phyloP scores from a whole-genome alignment of 2,113 vertebrate genomes.

The Saguinus midas region DNA sequence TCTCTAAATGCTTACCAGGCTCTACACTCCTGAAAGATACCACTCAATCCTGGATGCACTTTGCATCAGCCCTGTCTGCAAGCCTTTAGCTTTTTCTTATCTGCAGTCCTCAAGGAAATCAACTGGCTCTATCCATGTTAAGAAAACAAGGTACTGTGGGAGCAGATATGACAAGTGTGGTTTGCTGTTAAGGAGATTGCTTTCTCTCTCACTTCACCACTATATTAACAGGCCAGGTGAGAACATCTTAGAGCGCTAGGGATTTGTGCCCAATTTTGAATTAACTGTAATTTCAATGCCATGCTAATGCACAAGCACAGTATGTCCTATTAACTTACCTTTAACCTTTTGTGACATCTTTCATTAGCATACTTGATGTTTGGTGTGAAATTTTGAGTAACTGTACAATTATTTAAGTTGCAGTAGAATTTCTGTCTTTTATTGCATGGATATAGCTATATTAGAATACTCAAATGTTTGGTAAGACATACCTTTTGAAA shows the following conservation, averaged over 20 bases:
- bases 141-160: conserved; percentile 51
- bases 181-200: not conserved
- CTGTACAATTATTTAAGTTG: not conserved
- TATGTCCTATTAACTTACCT: conserved; percentile 42
- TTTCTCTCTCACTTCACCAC: not conserved
- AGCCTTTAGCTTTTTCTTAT: conserved; percentile 72
- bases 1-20: conserved; percentile 77
- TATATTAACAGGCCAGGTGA: not conserved
- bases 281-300: not conserved
- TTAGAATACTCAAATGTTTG: not conserved
- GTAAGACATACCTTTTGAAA: not conserved
- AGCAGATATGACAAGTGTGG: not conserved
- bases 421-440: not conserved
- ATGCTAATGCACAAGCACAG: not conserved
- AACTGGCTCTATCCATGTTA: conserved; percentile 44
- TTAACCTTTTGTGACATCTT: conserved; percentile 13
- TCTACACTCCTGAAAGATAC: conserved; percentile 75
- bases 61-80: conserved; percentile 83
- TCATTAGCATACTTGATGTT: conserved; percentile 14
- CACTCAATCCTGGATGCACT: conserved; percentile 85
- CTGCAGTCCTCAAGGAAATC: conserved; percentile 78
- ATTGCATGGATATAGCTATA: not conserved
- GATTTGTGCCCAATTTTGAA: not conserved
- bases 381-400: conserved; percentile 13
- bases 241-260: not conserved